These are phyloP conservation scores for Thermophis baileyi DNA, from an alignment of 2,113 vertebrate species.

Conservation along the genomic window DNA sequence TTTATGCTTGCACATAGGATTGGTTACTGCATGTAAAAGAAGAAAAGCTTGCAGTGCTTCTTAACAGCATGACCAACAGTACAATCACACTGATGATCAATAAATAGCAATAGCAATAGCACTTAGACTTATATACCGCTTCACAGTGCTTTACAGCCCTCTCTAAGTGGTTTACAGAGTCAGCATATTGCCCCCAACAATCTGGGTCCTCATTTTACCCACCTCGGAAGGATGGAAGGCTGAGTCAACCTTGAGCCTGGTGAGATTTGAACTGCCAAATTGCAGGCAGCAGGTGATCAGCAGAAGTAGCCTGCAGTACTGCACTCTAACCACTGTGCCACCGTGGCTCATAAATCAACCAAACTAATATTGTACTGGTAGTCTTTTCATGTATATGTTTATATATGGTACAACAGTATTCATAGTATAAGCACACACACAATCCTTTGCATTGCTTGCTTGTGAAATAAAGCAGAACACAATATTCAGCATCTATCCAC, in stretches of 20 bases:
- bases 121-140: no score
- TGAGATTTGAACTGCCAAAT: no score
- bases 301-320: no score
- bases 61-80: neutral
- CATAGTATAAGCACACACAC: neutral
- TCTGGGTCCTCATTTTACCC: no score
- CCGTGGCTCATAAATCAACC: neutral
- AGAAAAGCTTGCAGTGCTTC: neutral
- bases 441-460: neutral
- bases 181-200: no score
- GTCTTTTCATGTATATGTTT: neutral
- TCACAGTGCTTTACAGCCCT: no score
- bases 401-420: neutral
- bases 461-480: neutral
- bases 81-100: neutral
- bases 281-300: no score
- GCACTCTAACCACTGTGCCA: no score
- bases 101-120: neutral
- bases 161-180: no score
- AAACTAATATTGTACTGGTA: neutral
- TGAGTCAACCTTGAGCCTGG: no score
- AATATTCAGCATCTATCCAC: neutral
- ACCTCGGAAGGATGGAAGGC: no score
- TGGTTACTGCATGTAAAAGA: neutral
- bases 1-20: neutral